Evolutionary conservation across 2,797 vertebrate genomes (phyloP), one percentile per base, ranked within the genome.

Genomic region (Lycodopsis pacificus): DNA sequence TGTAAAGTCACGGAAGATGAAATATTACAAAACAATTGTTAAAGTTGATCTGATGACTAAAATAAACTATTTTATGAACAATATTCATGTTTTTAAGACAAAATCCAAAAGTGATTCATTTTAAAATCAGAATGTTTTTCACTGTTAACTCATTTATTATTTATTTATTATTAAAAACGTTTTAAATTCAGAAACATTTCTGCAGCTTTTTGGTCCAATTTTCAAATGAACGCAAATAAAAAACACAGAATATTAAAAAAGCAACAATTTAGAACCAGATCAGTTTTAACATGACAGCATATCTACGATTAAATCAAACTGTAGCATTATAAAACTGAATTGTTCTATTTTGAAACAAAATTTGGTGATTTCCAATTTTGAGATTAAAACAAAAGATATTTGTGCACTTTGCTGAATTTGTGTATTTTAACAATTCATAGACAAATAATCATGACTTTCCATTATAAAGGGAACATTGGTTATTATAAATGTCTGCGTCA

Each of bases 1-100:
- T 61, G 65, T 46, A 42, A 56, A 58, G 51, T 77, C 77, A 46
- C 6, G n/a, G 76, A 79, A 48, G 19, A 81, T 25, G 74, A 9
- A 36, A 56, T 54, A 61, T 15, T 5, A 69, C 59, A 13, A 54
- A 54, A 36, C 36, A 2, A 44, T 4, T 22, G 30, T 27, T 27
- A n/a, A 32, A 75, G 20, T 38, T 20, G 49, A 69, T 75, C 42
- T 59, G 63, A 36, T 13, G 32, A 78, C 4, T 7, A 63, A 79
- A 82, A 6, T 27, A 20, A n/a, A 40, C 48, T 4, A 14, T 22
- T 58, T 68, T 32, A 73, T 81, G 72, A 83, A 65, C 76, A 83
- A 51, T 6, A 58, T 74, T 65, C 27, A 1, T 57, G 54, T 30
- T 30, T 56, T 70, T 13, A 2, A 40, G 70, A 65, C 74, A 38